These are phyloP conservation scores for Plectrocnemia conspersa DNA, from an alignment of 1,140 invertebrate species.

Conservation along the genomic window DNA sequence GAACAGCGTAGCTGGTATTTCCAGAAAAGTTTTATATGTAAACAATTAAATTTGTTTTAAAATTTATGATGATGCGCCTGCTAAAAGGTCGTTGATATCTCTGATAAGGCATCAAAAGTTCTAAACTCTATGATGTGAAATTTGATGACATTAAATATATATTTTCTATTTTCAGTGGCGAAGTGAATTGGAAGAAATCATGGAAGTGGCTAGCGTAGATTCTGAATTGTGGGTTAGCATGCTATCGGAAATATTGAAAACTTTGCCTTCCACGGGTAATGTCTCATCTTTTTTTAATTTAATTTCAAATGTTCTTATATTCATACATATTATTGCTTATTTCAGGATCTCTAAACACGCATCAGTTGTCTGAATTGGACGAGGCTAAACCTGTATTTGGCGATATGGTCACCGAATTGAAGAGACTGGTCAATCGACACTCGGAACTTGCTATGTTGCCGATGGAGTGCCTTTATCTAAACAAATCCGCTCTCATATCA, in stretches of 20 bases:
- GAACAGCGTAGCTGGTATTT: too few relatives aligned
- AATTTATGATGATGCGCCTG: too few relatives aligned
- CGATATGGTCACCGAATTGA: conserved; percentile 83
- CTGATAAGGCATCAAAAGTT: too few relatives aligned
- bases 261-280: conserved; percentile 72
- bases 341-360: conserved; percentile 26
- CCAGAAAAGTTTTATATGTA: too few relatives aligned
- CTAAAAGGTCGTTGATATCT: too few relatives aligned
- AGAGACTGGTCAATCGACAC: conserved; percentile 80
- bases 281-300: too few relatives aligned
- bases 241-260: conserved; percentile 92
- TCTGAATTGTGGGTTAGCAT: conserved; percentile 95
- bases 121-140: too few relatives aligned
- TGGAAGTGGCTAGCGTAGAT: conserved; percentile 85
- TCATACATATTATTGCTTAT: neutral
- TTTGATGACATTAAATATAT: too few relatives aligned
- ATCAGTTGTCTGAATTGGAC: conserved; percentile 62
- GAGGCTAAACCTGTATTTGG: conserved; percentile 86
- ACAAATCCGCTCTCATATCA: conserved; percentile 85
- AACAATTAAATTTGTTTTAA: too few relatives aligned
- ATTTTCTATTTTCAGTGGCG: conserved; percentile 71
- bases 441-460: conserved; percentile 84
- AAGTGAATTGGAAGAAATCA: conserved; percentile 86
- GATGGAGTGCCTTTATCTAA: conserved; percentile 93
- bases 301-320: neutral